Evolutionary conservation across 2,888 invertebrate species (phyloP), one percentile per base, ranked within the genome.

Genomic region (Eupithecia subumbrata): DNA sequence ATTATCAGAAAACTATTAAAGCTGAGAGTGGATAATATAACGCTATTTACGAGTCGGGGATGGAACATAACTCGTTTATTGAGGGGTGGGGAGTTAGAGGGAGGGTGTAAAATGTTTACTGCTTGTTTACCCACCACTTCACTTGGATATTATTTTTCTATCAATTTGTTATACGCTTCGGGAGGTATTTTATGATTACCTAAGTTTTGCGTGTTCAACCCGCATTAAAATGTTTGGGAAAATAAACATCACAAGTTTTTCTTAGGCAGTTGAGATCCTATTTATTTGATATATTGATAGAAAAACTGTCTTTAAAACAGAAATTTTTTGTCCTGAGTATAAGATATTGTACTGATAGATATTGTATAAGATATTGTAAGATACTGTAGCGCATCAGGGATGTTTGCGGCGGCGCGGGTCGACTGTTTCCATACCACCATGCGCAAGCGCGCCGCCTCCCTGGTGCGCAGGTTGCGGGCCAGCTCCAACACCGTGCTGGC

Each of bases 1-100:
- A 60, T 68, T 77, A 77, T 77, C 77, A 73, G 73, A 73, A 72
- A 71, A 75, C 77, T 77, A 75, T 77, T 64, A 75, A 77, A 69
- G 37, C 34, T 56, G 63, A 63, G 11, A 71, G 73, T 68, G 52
- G 72, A 66, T 71, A 34, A 37, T 40, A 72, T 74, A 77, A 71
- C 73, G 68, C 52, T 75, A 68, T 77, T 77, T 73, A 77, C 77
- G 77, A 73, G 18, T 22, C n/a, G 64, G 68, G 70, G 22, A 63
- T 68, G 40, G 73, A 73, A 72, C 69, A 56, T 72, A 69, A 70
- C 70, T 30, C 43, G 60, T 74, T 74, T 77, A 74, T 77, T 67
- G 74, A 43, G 66, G 66, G 66, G n/a, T 16, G 40, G 43, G 18
- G 43, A 60, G 22, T 1, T 30, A 3, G 30, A 3, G 30, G 48